These are phyloP conservation scores for Philereme vetulata DNA, from an alignment of 2,888 invertebrate genomes.

Conservation along the genomic window DNA sequence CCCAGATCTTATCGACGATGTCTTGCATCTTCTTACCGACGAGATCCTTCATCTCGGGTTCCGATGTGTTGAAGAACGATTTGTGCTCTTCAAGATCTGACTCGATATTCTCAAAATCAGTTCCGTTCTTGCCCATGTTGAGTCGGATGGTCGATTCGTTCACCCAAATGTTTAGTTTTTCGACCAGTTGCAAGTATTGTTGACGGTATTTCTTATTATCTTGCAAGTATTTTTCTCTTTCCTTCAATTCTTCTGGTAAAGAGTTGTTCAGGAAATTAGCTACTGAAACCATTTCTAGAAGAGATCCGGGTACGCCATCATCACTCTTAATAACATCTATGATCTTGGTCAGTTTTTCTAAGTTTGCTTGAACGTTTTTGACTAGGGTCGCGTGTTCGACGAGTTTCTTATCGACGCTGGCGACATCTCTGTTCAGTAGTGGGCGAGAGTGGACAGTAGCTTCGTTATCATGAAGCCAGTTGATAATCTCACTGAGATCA, in stretches of 20 bases:
- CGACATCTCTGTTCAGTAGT: constrained; percentile 89
- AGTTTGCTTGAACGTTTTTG: constrained; percentile 87
- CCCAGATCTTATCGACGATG: constrained; percentile 94
- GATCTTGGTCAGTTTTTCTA: constrained; percentile 88
- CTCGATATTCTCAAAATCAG: constrained; percentile 93
- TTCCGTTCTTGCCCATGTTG: constrained; percentile 91
- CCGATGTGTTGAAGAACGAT: constrained; percentile 90
- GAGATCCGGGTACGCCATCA: constrained; percentile 90
- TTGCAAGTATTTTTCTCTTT: constrained; percentile 91
- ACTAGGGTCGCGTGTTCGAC: constrained; percentile 88
- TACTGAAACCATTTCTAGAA: constrained; percentile 93
- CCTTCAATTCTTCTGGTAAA: constrained; percentile 91
- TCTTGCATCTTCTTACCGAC: constrained; percentile 92
- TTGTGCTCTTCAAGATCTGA: constrained; percentile 94
- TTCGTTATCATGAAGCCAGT: constrained; percentile 93
- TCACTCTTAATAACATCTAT: constrained; percentile 89
- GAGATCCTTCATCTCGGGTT: constrained; percentile 89
- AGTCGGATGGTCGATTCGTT: constrained; percentile 91
- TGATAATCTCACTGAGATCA: constrained; percentile 92
- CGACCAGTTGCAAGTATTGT: constrained; percentile 89
- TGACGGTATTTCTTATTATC: constrained; percentile 90
- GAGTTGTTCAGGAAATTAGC: constrained; percentile 90
- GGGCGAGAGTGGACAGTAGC: constrained; percentile 92
- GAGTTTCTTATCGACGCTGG: constrained; percentile 92
- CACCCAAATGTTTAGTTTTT: constrained; percentile 92